Evolutionary conservation across 92 coral and sea anemone species (phyloP).

Genomic region (Nematostella vectensis): DNA sequence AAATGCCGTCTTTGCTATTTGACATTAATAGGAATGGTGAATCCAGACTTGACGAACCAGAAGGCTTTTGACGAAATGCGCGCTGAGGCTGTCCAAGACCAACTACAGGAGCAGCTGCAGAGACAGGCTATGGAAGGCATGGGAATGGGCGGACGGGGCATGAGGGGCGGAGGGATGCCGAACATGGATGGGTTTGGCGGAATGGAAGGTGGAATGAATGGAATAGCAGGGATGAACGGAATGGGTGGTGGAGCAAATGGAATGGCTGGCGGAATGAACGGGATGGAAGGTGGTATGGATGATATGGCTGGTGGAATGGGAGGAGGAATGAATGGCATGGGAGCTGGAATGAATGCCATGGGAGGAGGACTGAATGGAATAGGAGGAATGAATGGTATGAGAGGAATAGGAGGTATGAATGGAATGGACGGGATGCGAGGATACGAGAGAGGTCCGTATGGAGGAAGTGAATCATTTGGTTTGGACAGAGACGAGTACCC

Average conservation of each 20-base stretch:
- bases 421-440: conserved; percentile 43
- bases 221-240: conserved; percentile 9
- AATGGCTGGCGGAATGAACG: conserved; percentile 21
- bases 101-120: conserved; percentile 19
- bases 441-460: conserved; percentile 43
- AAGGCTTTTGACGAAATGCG: conserved; percentile 59
- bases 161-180: conserved; percentile 30
- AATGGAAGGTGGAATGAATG: conserved; percentile 10
- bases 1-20: too few relatives aligned
- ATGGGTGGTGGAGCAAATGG: conserved; percentile 35
- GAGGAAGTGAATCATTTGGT: conserved; percentile 31
- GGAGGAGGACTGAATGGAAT: conserved; percentile 16
- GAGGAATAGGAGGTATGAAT: conserved; percentile 30
- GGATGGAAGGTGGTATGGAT: conserved; percentile 20
- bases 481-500: conserved; percentile 8
- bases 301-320: conserved; percentile 32
- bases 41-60: conserved; percentile 54
- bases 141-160: conserved; percentile 26
- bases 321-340: conserved; percentile 35
- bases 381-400: conserved; percentile 25
- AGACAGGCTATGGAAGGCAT: conserved; percentile 20
- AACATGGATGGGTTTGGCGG: conserved; percentile 11
- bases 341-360: conserved; percentile 16
- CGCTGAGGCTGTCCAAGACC: conserved; percentile 65
- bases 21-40: conserved; percentile 34